Evolutionary conservation across 2,113 vertebrate genomes (phyloP).

Genomic region (Hippocampus abdominalis): DNA sequence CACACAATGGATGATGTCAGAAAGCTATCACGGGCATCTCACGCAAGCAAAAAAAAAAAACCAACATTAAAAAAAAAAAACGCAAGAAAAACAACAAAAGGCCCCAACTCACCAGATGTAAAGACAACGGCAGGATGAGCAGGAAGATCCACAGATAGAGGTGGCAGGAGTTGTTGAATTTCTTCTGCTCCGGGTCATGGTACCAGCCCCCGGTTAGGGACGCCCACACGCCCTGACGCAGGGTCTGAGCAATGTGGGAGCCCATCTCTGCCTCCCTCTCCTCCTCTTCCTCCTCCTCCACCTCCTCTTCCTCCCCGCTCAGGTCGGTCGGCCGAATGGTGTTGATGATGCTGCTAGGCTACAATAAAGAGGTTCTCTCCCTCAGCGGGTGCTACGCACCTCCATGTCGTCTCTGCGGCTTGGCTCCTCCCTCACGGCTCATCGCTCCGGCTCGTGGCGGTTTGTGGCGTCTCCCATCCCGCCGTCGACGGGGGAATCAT

Average conservation of each 20-base stretch:
- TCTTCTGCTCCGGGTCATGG: slow-evolving; percentile 93
- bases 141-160: slow-evolving; percentile 95
- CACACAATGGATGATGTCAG: slow-evolving; percentile 16
- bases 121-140: slow-evolving; percentile 84
- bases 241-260: slow-evolving; percentile 85
- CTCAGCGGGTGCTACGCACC: slow-evolving; percentile 61
- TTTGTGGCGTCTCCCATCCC: slow-evolving; percentile 25
- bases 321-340: slow-evolving; percentile 58
- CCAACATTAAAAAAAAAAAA: not conserved
- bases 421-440: slow-evolving; percentile 42
- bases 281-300: slow-evolving; percentile 27
- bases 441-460: slow-evolving; percentile 19
- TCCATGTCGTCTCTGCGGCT: slow-evolving; percentile 61
- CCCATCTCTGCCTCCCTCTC: slow-evolving; percentile 73
- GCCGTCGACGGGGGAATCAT: slow-evolving; percentile 36
- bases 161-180: slow-evolving; percentile 94
- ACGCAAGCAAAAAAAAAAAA: not conserved
- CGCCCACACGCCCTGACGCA: slow-evolving; percentile 93
- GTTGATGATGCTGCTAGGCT: slow-evolving; percentile 58
- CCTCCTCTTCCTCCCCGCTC: slow-evolving; percentile 31
- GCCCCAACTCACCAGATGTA: slow-evolving; percentile 88
- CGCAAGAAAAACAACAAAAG: not conserved
- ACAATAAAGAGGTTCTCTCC: slow-evolving; percentile 52
- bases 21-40: not conserved
- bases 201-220: slow-evolving; percentile 94